Conservation (phyloP, 2,888 invertebrate species). For the Oithona nana region DNA sequence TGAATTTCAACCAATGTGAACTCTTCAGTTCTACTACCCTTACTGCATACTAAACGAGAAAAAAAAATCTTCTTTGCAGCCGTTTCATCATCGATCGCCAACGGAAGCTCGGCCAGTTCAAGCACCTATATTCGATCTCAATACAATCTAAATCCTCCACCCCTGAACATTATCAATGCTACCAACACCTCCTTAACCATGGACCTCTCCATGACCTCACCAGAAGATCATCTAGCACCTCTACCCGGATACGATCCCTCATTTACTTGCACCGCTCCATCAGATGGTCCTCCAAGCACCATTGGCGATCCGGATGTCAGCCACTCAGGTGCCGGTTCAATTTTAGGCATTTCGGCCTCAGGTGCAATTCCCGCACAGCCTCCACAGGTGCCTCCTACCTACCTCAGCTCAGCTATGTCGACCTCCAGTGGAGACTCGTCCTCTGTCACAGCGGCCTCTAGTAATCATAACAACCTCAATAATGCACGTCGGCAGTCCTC, state of each 20-base stretch:
- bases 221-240: slow-evolving; percentile 12
- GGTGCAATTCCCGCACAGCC: neutral
- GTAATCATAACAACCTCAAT: neutral
- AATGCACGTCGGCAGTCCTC: neutral
- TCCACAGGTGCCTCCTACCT: slow-evolving; percentile 3
- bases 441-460: neutral
- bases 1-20: too few species aligned
- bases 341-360: neutral
- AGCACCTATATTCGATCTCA: slow-evolving; percentile 17
- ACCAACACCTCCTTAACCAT: neutral
- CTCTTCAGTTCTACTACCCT: too few species aligned
- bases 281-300: neutral
- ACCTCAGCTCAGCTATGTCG: slow-evolving; percentile 17
- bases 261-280: neutral
- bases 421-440: slow-evolving; percentile 10
- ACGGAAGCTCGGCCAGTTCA: slow-evolving; percentile 22
- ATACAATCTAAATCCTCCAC: slow-evolving; percentile 13
- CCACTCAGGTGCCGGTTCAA: neutral
- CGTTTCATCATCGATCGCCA: slow-evolving; percentile 19
- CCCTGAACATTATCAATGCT: neutral
- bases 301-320: slow-evolving; percentile 1
- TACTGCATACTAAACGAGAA: too few species aligned
- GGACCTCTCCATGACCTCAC: neutral
- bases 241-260: neutral
- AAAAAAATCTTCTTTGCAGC: slow-evolving; percentile 13